phyloP scores from a whole-genome alignment of 2,888 invertebrate species.

The Nemapogon koenigi region DNA sequence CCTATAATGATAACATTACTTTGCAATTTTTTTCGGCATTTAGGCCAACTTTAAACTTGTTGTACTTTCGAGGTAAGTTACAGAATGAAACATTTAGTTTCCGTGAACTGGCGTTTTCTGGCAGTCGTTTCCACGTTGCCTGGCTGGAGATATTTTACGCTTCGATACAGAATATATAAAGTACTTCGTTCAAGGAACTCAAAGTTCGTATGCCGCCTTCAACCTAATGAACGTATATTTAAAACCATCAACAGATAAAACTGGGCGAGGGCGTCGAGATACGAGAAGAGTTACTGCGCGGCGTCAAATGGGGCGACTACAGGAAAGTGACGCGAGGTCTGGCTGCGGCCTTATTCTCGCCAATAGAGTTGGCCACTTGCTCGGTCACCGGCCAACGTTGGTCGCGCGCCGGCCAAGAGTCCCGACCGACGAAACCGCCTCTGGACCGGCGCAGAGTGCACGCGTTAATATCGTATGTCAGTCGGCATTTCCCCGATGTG shows the following conservation, averaged over 20 bases:
- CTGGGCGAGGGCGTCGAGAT: constrained; percentile 77
- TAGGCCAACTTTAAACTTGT: too few species aligned
- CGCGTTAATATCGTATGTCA: constrained; percentile 78
- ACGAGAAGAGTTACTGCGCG: constrained; percentile 72
- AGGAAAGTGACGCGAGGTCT: constrained; percentile 75
- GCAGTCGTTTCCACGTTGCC: too few species aligned
- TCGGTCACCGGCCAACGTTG: constrained; percentile 79
- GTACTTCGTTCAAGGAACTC: too few species aligned
- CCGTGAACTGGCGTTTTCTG: too few species aligned
- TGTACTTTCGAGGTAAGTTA: too few species aligned
- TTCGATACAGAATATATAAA: too few species aligned
- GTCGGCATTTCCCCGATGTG: constrained; percentile 74
- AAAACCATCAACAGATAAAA: constrained; percentile 66
- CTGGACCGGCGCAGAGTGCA: constrained; percentile 75
- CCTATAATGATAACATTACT: too few species aligned
- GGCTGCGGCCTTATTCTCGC: constrained; percentile 77
- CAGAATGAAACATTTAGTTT: too few species aligned
- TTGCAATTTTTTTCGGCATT: too few species aligned
- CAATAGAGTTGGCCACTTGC: constrained; percentile 75
- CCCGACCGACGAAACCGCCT: constrained; percentile 77
- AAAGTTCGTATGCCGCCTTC: too few species aligned
- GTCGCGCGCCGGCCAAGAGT: constrained; percentile 75
- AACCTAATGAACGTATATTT: too few species aligned
- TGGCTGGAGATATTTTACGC: too few species aligned
- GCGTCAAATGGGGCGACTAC: constrained; percentile 79